phyloP scores from a whole-genome alignment of 1,140 invertebrate genomes.

The Adelges cooleyi region DNA sequence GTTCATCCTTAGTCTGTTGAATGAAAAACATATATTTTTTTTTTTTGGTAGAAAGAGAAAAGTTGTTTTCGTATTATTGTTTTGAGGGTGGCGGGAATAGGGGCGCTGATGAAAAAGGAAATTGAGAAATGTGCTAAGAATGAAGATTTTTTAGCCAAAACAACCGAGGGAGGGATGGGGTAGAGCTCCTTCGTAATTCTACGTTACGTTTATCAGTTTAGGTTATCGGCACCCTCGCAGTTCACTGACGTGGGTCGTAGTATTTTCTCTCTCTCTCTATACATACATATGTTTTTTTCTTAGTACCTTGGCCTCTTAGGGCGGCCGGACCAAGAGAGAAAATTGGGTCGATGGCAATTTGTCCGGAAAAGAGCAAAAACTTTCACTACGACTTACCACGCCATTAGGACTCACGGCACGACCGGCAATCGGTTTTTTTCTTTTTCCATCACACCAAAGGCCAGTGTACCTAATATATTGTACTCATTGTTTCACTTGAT shows the following conservation, averaged over 20 bases:
- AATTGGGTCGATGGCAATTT: constrained; percentile 3
- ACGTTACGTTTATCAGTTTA: constrained; percentile 20
- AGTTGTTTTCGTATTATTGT: neutral
- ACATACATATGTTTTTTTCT: too few species aligned
- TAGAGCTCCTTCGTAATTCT: constrained; percentile 2
- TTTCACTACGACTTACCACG: neutral
- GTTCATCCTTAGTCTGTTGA: too few species aligned
- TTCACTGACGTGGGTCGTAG: too few species aligned
- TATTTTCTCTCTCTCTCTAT: too few species aligned
- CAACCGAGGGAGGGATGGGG: neutral
- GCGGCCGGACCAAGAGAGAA: neutral
- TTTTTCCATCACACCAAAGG: neutral
- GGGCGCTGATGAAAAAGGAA: constrained; percentile 22
- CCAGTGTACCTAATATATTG: too few species aligned
- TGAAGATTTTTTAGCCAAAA: neutral
- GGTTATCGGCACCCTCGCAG: neutral
- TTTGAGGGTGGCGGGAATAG: neutral
- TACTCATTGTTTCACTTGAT: too few species aligned
- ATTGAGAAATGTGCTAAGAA: constrained; percentile 23
- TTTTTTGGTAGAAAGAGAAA: too few species aligned
- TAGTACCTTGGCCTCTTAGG: too few species aligned
- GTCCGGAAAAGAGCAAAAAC: neutral
- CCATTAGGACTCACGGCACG: constrained; percentile 3
- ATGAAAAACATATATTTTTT: too few species aligned
- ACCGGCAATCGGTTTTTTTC: constrained; percentile 3